Percentiles rank a stretch among this genome's conserved stretches.
Conservation (phyloP, 2,113 vertebrate genomes). For the Rhynchomys soricoides region DNA sequence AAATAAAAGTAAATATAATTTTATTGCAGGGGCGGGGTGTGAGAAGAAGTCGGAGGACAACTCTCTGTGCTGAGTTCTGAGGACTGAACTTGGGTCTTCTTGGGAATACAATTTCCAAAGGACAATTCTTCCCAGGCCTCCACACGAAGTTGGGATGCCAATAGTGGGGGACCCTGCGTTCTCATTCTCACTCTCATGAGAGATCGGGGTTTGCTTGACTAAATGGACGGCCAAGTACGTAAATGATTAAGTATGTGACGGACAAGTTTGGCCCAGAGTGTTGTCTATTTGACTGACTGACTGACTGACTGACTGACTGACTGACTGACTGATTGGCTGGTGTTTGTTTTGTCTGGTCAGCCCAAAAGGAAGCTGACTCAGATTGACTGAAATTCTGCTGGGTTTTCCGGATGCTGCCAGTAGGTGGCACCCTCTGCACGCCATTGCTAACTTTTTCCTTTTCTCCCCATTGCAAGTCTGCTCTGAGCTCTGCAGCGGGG, state of each 20-base stretch:
- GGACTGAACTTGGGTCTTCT: background rate
- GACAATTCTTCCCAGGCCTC: background rate
- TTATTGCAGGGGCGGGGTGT: background rate
- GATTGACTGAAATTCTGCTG: background rate
- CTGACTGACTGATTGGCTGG: background rate
- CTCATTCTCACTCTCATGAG: background rate
- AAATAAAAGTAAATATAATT: background rate
- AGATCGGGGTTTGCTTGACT: background rate
- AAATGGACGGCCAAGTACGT: background rate
- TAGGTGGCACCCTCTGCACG: conserved; percentile 67
- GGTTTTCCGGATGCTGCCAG: background rate
- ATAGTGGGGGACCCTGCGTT: background rate
- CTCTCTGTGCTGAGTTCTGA: background rate
- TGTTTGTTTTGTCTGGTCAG: background rate
- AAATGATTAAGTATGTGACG: background rate
- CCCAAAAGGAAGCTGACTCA: background rate
- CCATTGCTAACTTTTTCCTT: conserved; percentile 52
- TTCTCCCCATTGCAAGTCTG: rapidly evolving
- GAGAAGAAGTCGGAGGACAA: background rate
- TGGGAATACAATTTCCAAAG: background rate
- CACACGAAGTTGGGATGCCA: background rate
- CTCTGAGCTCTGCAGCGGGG: background rate
- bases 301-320: background rate
- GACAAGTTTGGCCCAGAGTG: background rate
- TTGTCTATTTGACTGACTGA: background rate